Evolutionary conservation across 2,888 invertebrate genomes (phyloP).

Genomic region (Stegophylla sp.): DNA sequence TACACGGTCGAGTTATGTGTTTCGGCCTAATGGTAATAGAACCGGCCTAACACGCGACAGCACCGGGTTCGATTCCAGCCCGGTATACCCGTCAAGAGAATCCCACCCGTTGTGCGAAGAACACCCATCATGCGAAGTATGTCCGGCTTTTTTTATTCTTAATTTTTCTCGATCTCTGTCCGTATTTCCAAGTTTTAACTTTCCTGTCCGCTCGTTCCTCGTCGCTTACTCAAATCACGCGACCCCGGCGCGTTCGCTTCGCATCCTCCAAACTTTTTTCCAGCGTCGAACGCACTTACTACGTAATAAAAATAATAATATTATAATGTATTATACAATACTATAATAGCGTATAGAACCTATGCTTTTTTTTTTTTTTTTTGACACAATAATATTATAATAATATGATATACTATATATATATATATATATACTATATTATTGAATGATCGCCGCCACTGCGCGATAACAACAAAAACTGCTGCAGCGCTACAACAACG

Average conservation of each 20-base stretch:
- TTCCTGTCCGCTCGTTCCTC: background rate
- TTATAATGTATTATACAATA: background rate
- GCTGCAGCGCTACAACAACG: constrained; percentile 30
- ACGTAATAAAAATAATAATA: no score
- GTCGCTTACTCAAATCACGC: background rate
- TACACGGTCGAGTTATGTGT: no score
- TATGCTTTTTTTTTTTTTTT: background rate
- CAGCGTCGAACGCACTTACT: background rate
- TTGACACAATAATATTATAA: background rate
- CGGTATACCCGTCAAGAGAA: no score
- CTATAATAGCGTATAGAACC: background rate
- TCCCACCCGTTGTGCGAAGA: no score
- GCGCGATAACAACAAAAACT: constrained; percentile 12
- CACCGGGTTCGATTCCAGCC: no score
- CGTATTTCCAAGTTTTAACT: background rate
- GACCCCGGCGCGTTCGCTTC: no score
- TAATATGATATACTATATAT: no score
- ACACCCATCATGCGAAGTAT: no score
- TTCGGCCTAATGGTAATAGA: no score
- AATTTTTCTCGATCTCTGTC: background rate
- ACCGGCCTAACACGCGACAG: no score
- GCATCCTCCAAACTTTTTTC: background rate
- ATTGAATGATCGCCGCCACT: background rate
- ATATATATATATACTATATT: background rate
- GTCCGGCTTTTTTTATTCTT: background rate